Percentiles rank a stretch among this genome's conserved stretches.
Conservation (phyloP, 2,888 invertebrate species). For the Fragum fragum region DNA sequence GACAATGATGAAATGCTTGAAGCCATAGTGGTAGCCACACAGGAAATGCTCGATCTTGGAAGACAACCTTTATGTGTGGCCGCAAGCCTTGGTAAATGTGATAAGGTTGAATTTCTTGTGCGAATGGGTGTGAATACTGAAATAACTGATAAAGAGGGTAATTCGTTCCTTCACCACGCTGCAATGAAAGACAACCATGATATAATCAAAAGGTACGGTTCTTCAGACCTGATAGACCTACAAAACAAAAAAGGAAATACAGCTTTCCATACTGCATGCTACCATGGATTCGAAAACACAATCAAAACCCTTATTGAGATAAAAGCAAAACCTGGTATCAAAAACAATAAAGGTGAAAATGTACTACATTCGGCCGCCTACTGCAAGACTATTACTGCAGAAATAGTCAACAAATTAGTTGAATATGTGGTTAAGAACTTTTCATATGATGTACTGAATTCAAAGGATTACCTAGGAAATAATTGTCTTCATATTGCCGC, state of each 20-base stretch:
- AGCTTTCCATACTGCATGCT: conserved; percentile 83
- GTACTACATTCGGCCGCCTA: conserved; percentile 78
- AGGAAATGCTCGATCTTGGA: conserved; percentile 10
- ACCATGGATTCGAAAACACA: conserved; percentile 75
- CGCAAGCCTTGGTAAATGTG: conserved; percentile 71
- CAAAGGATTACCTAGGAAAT: conserved; percentile 78
- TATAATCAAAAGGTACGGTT: conserved; percentile 73
- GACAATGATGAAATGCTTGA: conserved; percentile 40
- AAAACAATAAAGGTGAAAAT: conserved; percentile 79
- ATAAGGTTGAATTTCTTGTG: conserved; percentile 77
- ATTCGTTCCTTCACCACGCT: conserved; percentile 82
- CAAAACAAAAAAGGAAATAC: conserved; percentile 81
- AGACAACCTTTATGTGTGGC: conserved; percentile 79
- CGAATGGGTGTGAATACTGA: conserved; percentile 72
- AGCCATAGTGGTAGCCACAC: conserved; percentile 16
- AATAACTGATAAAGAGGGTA: conserved; percentile 75
- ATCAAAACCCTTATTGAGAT: conserved; percentile 69
- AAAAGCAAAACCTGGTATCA: conserved; percentile 79
- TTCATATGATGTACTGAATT: conserved; percentile 82
- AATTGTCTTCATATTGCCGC: conserved; percentile 84
- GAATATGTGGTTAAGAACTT: conserved; percentile 80
- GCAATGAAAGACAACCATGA: conserved; percentile 75
- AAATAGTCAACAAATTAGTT: conserved; percentile 72
- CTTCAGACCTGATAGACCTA: conserved; percentile 66
- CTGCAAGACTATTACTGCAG: conserved; percentile 67